A percentile compares a stretch with the other conserved stretches of the same genome.
Evolutionary conservation across 2,888 invertebrate species (phyloP).

Genomic region (Thereva nobilitata): DNA sequence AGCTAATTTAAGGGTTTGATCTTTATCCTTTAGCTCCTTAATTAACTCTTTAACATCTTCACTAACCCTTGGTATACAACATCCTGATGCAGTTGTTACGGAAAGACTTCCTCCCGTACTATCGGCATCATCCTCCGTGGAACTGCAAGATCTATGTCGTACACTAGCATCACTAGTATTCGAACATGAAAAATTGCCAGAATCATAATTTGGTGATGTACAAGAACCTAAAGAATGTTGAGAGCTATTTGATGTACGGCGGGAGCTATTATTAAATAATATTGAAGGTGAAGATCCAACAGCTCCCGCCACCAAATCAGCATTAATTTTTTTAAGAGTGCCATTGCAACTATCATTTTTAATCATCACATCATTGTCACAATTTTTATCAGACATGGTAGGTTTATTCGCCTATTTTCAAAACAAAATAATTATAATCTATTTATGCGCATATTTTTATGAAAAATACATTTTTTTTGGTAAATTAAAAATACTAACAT

Average conservation of each 20-base stretch:
- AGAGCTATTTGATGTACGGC: constrained; percentile 17
- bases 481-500: too few species aligned
- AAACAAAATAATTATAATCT: too few species aligned
- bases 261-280: not conserved
- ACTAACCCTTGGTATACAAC: too few species aligned
- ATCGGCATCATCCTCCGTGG: constrained; percentile 14
- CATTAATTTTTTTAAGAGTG: too few species aligned
- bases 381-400: too few species aligned
- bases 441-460: too few species aligned
- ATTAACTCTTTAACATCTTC: constrained; percentile 20
- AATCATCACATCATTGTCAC: too few species aligned
- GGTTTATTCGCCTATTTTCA: too few species aligned
- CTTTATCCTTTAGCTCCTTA: constrained; percentile 40
- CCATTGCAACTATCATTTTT: too few species aligned
- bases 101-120: not conserved
- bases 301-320: too few species aligned
- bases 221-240: constrained; percentile 12
- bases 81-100: not conserved
- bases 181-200: constrained; percentile 40
- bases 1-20: constrained; percentile 47
- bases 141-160: not conserved
- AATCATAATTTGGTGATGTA: constrained; percentile 42
- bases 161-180: constrained; percentile 17
- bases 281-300: too few species aligned
- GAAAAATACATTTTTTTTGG: too few species aligned